phyloP scores from a whole-genome alignment of 2,113 vertebrate species.

The Bungarus multicinctus region DNA sequence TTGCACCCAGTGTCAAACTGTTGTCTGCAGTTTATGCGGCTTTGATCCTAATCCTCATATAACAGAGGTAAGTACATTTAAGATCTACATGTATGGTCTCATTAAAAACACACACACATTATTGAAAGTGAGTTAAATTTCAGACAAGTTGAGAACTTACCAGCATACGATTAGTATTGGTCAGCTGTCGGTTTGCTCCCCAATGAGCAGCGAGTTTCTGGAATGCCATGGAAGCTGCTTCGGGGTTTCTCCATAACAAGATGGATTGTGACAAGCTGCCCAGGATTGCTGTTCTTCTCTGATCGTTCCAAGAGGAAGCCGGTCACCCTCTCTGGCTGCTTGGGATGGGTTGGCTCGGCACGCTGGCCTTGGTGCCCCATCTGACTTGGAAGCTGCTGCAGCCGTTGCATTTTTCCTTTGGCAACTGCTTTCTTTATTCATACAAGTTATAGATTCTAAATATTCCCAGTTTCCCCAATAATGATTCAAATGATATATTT shows the following conservation, averaged over 20 bases:
- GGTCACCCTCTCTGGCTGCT: not conserved
- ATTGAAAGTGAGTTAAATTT: not conserved
- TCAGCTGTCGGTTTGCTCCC: not conserved
- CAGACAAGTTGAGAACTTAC: not conserved
- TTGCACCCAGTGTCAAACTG: constrained; percentile 88
- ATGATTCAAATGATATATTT: not conserved
- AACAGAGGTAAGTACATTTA: constrained; percentile 80
- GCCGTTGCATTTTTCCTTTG: not conserved
- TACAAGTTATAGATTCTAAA: not conserved
- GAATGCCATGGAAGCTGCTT: not conserved
- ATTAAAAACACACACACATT: not conserved
- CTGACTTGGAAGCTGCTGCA: not conserved
- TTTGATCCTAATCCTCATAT: constrained; percentile 90
- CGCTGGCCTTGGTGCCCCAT: not conserved
- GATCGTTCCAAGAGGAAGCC: not conserved
- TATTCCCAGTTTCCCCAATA: not conserved
- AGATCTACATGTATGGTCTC: not conserved
- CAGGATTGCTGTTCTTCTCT: not conserved
- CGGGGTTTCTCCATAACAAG: not conserved
- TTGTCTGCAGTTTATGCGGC: constrained; percentile 94
- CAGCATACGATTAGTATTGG: not conserved
- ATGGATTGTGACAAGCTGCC: not conserved
- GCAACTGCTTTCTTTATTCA: not conserved
- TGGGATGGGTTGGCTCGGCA: not conserved
- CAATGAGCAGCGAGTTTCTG: not conserved